These are phyloP conservation scores for Protula sp. DNA, from an alignment of 2,888 invertebrate species.

Conservation along the genomic window DNA sequence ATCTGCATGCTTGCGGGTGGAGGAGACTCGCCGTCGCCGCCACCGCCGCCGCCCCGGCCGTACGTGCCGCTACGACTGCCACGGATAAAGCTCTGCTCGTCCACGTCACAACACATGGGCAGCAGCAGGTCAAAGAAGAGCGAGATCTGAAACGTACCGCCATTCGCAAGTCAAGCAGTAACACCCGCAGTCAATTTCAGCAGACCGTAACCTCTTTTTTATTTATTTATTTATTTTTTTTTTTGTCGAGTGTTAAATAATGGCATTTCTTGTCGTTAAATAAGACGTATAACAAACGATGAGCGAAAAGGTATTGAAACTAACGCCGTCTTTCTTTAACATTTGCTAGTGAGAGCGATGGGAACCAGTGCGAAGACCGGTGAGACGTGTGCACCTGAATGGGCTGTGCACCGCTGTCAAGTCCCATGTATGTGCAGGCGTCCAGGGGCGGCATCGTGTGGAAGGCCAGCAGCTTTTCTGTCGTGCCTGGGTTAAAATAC, in stretches of 20 bases:
- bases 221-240: too few relatives aligned
- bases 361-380: too few relatives aligned
- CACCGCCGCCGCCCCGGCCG: slow-evolving; percentile 2
- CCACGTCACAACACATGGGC: slow-evolving; percentile 52
- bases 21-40: not conserved
- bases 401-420: slow-evolving; percentile 56
- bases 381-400: too few relatives aligned
- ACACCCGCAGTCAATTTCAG: too few relatives aligned
- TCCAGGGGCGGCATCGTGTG: slow-evolving; percentile 55
- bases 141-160: slow-evolving; percentile 55
- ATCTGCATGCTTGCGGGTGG: slow-evolving; percentile 22
- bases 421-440: slow-evolving; percentile 58
- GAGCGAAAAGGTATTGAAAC: too few relatives aligned
- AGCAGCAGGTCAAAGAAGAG: slow-evolving; percentile 57
- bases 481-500: slow-evolving; percentile 51
- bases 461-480: slow-evolving; percentile 53
- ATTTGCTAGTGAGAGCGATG: too few relatives aligned
- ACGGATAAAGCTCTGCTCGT: slow-evolving; percentile 42
- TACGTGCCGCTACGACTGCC: slow-evolving; percentile 14
- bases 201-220: too few relatives aligned
- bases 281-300: too few relatives aligned
- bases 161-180: too few relatives aligned
- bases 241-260: too few relatives aligned
- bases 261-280: too few relatives aligned
- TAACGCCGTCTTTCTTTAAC: not conserved